phyloP scores from a whole-genome alignment of 2,797 vertebrate species.

The Manis pentadactyla region DNA sequence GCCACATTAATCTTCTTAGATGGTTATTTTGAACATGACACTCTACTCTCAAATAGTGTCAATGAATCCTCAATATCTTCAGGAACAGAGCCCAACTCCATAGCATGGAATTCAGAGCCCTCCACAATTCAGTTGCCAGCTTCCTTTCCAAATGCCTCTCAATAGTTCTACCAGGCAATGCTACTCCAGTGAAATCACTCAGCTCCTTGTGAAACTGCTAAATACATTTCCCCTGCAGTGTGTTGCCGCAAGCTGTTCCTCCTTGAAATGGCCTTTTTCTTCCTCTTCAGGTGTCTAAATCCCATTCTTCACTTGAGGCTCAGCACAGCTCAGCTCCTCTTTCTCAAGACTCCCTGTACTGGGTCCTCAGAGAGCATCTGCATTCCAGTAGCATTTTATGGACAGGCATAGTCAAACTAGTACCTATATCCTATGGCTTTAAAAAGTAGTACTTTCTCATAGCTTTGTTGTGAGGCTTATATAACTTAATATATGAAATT shows the following conservation, averaged over 20 bases:
- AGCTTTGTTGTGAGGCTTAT: not conserved
- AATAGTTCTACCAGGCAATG: not conserved
- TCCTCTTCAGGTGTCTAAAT: conserved; percentile 7
- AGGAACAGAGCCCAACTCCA: not conserved
- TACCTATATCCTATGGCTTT: not conserved
- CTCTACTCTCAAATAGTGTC: not conserved
- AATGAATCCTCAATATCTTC: not conserved
- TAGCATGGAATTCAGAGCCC: not conserved
- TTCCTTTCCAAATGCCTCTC: not conserved
- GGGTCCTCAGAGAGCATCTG: not conserved
- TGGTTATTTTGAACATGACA: not conserved
- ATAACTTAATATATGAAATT: not conserved
- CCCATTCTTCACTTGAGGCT: not conserved
- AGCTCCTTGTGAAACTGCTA: not conserved
- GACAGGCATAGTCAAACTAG: not conserved
- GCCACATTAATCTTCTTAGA: not conserved
- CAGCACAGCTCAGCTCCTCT: not conserved
- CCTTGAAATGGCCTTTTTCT: not conserved
- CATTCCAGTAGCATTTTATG: not conserved
- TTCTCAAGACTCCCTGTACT: not conserved
- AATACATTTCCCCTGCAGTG: not conserved
- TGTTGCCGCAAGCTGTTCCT: not conserved
- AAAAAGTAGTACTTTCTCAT: conserved; percentile 1
- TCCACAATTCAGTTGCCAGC: not conserved
- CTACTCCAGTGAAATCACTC: not conserved